A percentile compares a stretch with the other conserved stretches of the same genome.
phyloP scores from a whole-genome alignment of 2,888 invertebrate species.

The Tipula unca region DNA sequence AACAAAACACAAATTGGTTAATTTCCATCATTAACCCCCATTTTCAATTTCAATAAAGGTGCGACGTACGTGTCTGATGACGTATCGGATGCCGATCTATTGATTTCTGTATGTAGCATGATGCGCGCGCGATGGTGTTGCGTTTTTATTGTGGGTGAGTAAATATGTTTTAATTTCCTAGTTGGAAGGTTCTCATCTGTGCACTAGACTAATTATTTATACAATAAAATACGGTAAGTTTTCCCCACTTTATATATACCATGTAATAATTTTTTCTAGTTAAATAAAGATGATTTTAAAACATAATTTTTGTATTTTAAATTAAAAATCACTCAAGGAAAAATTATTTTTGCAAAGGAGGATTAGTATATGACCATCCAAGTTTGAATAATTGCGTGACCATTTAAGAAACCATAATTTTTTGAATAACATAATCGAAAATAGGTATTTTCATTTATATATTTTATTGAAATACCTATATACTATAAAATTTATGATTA shows the following conservation, averaged over 20 bases:
- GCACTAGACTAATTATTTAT: neutral
- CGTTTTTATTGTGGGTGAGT: neutral
- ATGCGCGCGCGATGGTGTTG: neutral
- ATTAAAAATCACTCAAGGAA: neutral
- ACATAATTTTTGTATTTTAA: neutral
- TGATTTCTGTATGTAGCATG: neutral
- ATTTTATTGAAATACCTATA: neutral
- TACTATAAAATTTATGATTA: neutral
- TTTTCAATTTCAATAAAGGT: slow-evolving; percentile 14
- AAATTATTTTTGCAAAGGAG: neutral
- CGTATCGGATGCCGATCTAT: neutral
- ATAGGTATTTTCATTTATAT: neutral
- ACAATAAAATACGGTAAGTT: neutral
- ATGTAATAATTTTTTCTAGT: neutral
- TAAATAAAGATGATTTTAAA: neutral
- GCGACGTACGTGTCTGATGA: neutral
- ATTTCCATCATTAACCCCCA: neutral
- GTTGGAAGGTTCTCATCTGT: neutral
- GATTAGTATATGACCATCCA: neutral
- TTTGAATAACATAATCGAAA: neutral
- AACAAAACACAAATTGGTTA: neutral
- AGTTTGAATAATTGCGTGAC: slow-evolving; percentile 15
- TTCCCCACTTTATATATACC: neutral
- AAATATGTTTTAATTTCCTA: neutral
- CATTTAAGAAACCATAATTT: neutral